These are phyloP conservation scores for Clarias platycephalus DNA, from an alignment of 2,797 vertebrate species.

Conservation along the genomic window DNA sequence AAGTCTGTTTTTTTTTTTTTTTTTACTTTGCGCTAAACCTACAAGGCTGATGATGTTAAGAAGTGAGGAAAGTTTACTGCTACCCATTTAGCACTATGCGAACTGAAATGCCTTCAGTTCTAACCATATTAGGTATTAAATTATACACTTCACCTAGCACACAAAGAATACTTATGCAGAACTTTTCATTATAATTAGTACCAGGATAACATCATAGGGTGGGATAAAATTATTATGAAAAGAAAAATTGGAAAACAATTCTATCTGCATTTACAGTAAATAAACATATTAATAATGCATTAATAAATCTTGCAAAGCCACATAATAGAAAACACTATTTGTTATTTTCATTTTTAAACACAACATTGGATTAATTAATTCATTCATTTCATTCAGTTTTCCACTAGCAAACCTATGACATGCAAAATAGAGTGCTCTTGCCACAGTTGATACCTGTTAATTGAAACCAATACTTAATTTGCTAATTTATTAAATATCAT, in stretches of 20 bases:
- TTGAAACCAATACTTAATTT: neutral
- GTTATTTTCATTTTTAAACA: neutral
- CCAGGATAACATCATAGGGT: neutral
- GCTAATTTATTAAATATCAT: neutral
- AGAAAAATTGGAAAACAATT: neutral
- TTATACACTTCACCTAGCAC: neutral
- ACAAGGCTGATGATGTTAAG: neutral
- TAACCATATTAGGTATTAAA: neutral
- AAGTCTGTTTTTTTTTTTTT: neutral
- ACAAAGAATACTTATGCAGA: neutral
- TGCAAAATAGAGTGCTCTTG: neutral
- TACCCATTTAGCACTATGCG: neutral
- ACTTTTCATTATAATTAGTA: neutral
- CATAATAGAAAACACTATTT: neutral
- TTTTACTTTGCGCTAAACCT: neutral
- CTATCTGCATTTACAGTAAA: neutral
- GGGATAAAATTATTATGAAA: neutral
- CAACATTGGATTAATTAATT: no score
- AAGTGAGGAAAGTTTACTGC: neutral
- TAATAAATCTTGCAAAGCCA: neutral
- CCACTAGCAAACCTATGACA: neutral
- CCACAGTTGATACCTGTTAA: no score
- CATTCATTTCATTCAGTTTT: no score
- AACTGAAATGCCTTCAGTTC: neutral
- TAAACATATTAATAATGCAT: neutral